Evolutionary conservation across 1,140 invertebrate species (phyloP), one percentile per base, ranked within the genome.

Genomic region (Whitmania pigra): DNA sequence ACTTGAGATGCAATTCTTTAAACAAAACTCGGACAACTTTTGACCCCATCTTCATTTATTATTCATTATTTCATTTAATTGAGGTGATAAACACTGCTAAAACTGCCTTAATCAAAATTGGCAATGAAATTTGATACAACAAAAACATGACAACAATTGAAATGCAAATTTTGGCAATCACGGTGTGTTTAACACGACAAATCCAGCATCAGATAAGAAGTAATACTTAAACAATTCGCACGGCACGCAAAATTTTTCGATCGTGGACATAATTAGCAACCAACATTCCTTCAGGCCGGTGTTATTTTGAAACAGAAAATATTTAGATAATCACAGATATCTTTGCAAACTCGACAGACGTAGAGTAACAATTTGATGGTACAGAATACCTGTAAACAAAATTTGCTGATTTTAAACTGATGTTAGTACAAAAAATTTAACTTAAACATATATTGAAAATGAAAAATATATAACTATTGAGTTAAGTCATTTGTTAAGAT

Each of bases 261-360:
- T n/a, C 54, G 9, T 63, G 18, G 29, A 63, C 57, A 13, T 13
- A 17, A 22, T 63, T 63, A 63, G 22, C 57, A 25, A 13, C 6
- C 0, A 2, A 13, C 22, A 63, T 20, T 25, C 11, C 29, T 63
- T 63, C 18, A 22, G 11, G 15, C 57, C 15, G 29, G 57, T 6
- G 22, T 63, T 63, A 25, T 31, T 25, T 25, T 22, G 57, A 63
- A 63, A 63, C 22, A 22, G 57, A 25, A 63, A 63, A 63, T 63
- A 63, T 25, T 63, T 63, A 63, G 18, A n/a, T 63, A 7, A 63
- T 63, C 57, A 63, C 57, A 25, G 29, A 25, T 31, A n/a, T 63
- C 29, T 31, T 22, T 63, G 29, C 57, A 63, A 31, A 49, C 43
- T 17, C 43, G 43, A 17, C 43, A 17, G 43, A 49, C 43, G 43